These are phyloP conservation scores for Brachionus plicatilis DNA, from an alignment of 1,140 invertebrate genomes.

Conservation along the genomic window DNA sequence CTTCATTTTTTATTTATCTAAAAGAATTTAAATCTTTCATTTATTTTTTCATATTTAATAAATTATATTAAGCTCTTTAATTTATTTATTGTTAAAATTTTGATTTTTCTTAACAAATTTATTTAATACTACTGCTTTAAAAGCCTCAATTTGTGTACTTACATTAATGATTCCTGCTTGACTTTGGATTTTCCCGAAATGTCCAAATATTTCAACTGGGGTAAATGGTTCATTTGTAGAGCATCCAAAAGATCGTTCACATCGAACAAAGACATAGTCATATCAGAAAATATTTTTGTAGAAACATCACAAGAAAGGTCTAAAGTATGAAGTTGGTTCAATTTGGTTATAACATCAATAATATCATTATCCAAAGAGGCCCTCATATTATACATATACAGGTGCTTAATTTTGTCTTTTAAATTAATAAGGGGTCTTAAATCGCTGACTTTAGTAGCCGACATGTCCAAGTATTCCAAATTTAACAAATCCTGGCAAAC, in stretches of 20 bases:
- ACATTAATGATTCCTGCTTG: conserved; percentile 10
- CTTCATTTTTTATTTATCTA: no score
- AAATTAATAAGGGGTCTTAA: not conserved
- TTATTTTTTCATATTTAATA: no score
- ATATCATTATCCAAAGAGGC: not conserved
- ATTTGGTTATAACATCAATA: not conserved
- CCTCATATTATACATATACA: conserved; percentile 25
- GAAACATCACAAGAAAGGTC: conserved; percentile 28
- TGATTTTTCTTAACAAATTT: not conserved
- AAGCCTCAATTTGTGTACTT: not conserved
- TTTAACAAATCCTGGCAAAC: conserved; percentile 1
- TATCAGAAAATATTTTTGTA: conserved; percentile 22
- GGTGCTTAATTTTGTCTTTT: not conserved
- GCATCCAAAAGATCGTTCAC: not conserved
- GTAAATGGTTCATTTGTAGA: not conserved
- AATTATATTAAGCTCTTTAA: not conserved
- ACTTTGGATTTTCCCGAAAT: not conserved
- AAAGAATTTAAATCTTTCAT: no score
- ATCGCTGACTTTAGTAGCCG: conserved; percentile 7
- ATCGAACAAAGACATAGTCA: conserved; percentile 4
- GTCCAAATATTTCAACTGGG: not conserved
- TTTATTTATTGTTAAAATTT: not conserved
- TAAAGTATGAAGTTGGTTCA: not conserved
- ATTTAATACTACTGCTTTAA: not conserved
- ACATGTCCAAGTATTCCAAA: conserved; percentile 9